Percentiles rank a stretch among this genome's conserved stretches.
Evolutionary conservation across 2,797 vertebrate species (phyloP).

Genomic region (Neopelma chrysocephalum): DNA sequence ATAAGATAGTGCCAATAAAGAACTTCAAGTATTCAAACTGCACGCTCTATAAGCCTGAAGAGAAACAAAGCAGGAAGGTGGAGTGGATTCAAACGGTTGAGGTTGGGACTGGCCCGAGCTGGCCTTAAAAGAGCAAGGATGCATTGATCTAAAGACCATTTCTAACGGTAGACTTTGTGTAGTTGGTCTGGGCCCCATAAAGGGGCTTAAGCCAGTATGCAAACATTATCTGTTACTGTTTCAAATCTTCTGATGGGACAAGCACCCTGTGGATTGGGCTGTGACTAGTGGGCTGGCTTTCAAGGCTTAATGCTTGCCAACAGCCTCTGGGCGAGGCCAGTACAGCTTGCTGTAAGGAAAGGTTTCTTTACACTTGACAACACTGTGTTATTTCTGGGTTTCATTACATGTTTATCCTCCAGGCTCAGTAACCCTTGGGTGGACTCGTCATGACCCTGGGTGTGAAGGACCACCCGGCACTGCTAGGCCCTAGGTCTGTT

Average conservation of each 20-base stretch:
- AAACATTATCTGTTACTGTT: neutral
- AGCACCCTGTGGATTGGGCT: neutral
- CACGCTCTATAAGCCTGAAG: neutral
- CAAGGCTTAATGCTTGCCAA: neutral
- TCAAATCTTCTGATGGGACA: neutral
- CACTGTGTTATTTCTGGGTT: neutral
- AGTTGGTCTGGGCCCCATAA: neutral
- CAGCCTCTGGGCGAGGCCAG: neutral
- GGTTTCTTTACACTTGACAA: neutral
- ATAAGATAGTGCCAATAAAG: neutral
- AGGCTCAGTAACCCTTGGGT: neutral
- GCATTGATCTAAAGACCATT: neutral
- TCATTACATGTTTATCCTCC: neutral
- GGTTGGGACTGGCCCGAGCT: neutral
- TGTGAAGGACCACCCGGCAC: neutral
- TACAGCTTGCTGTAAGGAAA: neutral
- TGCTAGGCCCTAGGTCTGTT: neutral
- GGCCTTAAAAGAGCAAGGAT: neutral
- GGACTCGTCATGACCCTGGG: accelerated
- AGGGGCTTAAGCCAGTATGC: neutral
- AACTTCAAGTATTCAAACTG: neutral
- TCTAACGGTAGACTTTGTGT: neutral
- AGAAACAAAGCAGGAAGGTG: neutral
- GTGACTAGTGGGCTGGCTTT: neutral
- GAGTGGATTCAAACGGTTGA: neutral